Evolutionary conservation across 2,113 vertebrate genomes (phyloP).

Genomic region (Gracilinanus agilis): DNA sequence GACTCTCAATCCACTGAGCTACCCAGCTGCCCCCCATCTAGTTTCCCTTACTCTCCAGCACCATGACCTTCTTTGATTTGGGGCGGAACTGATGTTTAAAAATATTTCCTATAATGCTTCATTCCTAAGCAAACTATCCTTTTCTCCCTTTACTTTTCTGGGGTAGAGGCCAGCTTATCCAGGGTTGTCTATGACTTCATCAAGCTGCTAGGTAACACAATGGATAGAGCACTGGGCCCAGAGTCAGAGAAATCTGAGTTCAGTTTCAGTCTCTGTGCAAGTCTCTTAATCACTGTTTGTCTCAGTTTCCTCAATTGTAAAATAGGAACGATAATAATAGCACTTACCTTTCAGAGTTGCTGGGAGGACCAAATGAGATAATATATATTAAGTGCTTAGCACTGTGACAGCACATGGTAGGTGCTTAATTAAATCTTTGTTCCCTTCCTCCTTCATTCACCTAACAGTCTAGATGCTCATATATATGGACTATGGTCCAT

Average conservation of each 20-base stretch:
- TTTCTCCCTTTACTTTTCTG: not conserved
- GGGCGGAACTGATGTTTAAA: not conserved
- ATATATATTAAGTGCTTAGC: not conserved
- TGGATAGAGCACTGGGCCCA: not conserved
- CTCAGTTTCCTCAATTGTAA: not conserved
- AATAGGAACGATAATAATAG: not conserved
- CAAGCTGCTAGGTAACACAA: not conserved
- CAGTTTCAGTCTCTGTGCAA: not conserved
- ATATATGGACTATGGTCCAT: not conserved
- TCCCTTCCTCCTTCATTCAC: not conserved
- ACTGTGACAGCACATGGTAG: not conserved
- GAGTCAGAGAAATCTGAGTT: not conserved
- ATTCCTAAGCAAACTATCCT: not conserved
- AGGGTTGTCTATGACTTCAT: not conserved
- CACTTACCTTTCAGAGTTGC: not conserved
- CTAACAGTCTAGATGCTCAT: not conserved
- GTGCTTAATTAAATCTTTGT: not conserved
- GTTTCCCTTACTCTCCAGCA: not conserved
- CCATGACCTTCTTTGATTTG: not conserved
- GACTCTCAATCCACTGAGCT: too few species aligned
- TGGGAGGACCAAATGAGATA: not conserved
- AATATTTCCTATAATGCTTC: not conserved
- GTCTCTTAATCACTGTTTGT: not conserved
- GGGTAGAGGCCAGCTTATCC: not conserved
- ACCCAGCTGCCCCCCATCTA: too few species aligned